These are phyloP conservation scores for Brachyalestes nurse DNA, from an alignment of 2,797 vertebrate species.

Conservation along the genomic window DNA sequence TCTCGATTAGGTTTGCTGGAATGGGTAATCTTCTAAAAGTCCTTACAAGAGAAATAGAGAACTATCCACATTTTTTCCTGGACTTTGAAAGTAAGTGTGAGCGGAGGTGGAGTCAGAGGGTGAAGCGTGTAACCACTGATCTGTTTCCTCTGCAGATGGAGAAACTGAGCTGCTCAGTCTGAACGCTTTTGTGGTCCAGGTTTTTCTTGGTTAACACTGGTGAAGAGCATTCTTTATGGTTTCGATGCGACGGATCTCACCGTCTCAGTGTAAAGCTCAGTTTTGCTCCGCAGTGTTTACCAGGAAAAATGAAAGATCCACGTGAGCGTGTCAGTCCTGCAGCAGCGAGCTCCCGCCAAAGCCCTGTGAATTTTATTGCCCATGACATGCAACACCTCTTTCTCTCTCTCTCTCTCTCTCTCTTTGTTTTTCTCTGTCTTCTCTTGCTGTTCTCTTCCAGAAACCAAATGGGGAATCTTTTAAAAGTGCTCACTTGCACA, in stretches of 20 bases:
- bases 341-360: conserved; percentile 17
- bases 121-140: conserved; percentile 45
- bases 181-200: conserved; percentile 31
- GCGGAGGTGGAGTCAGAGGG: conserved; percentile 44
- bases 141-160: conserved; percentile 45
- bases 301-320: conserved; percentile 6
- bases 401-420: conserved; percentile 29
- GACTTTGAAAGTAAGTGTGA: conserved; percentile 99
- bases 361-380: conserved; percentile 54
- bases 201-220: conserved; percentile 8
- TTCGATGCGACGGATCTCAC: conserved; percentile 1
- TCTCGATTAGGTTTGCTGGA: conserved; percentile 95
- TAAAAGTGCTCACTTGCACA: conserved; percentile 94
- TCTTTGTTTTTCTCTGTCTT: conserved; percentile 27
- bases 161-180: conserved; percentile 5
- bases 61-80: conserved; percentile 99
- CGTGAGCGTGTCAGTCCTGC: conserved; percentile 15
- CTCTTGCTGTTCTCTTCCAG: conserved; percentile 78
- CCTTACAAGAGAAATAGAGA: conserved; percentile 99
- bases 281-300: not conserved
- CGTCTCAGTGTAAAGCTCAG: conserved; percentile 33
- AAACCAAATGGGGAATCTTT: conserved; percentile 91
- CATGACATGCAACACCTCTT: conserved; percentile 63
- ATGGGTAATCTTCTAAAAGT: conserved; percentile 99
- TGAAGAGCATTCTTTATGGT: not conserved